Conservation (phyloP, 2,888 invertebrate species). For the Anthoptus insignis region DNA sequence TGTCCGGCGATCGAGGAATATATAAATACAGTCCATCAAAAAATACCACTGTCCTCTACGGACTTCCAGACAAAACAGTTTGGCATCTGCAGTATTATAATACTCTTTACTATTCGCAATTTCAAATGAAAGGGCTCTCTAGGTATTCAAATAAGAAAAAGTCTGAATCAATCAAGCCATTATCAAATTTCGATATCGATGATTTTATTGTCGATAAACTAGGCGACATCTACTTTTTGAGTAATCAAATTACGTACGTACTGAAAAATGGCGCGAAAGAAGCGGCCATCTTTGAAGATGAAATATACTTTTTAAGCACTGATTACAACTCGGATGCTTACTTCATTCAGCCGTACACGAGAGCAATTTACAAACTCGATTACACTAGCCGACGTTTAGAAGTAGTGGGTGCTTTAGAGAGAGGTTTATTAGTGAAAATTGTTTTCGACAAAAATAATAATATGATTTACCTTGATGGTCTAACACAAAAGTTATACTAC, state of each 20-base stretch:
- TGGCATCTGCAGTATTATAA: constrained; percentile 70
- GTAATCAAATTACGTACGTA: constrained; percentile 60
- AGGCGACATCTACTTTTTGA: constrained; percentile 68
- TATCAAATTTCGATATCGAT: constrained; percentile 65
- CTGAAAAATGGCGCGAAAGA: constrained; percentile 61
- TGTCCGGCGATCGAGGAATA: constrained; percentile 66
- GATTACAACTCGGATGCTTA: constrained; percentile 64
- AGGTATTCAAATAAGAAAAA: constrained; percentile 57
- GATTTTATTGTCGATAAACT: constrained; percentile 69
- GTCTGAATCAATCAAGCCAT: constrained; percentile 53
- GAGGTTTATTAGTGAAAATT: constrained; percentile 59
- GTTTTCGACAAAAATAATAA: constrained; percentile 71
- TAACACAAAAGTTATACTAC: constrained; percentile 62
- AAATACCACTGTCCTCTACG: constrained; percentile 57
- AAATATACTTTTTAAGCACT: constrained; percentile 63
- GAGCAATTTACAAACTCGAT: constrained; percentile 66
- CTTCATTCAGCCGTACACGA: constrained; percentile 64
- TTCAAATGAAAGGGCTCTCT: constrained; percentile 61
- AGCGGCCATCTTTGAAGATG: constrained; percentile 59
- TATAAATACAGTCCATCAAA: constrained; percentile 60
- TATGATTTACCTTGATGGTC: constrained; percentile 65
- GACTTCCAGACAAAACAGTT: constrained; percentile 63
- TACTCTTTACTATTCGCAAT: constrained; percentile 64
- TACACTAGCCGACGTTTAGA: constrained; percentile 55
- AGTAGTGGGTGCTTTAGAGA: constrained; percentile 65